Base-by-base conservation (phyloP, 30 jellyfish, hydroid and myxozoan species). In the Hydractinia symbiolongicarpus region DNA sequence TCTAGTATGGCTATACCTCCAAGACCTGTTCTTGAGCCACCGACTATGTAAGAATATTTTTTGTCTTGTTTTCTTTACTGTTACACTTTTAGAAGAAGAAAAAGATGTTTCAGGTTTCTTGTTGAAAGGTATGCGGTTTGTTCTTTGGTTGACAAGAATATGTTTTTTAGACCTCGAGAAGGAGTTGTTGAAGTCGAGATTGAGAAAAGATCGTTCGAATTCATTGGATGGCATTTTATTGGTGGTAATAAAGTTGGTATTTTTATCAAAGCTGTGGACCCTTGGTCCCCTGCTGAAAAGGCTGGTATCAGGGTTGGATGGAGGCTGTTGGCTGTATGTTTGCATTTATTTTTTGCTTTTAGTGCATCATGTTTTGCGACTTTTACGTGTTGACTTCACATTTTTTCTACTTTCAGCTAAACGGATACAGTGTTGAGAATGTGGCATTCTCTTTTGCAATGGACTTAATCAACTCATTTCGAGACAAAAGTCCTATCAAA, bases 221-320 rank as follows among this genome's bases (percentile, higher is more conserved):
- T 71, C 58, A 19, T 71, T 60, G 80, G 80, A 6, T 71, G 80
- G 80, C 15, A 55, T 7, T 20, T 71, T 3, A 53, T 10, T 7
- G 80, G 80, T 8, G 80, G 80, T 6, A 71, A 71, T 20, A 71
- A 20, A 20, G 66, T 20, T 8, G 80, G 80, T 20, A 71, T 71
- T 71, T 71, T 71, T 71, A 60, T 71, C 40, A 30, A 71, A 20
- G 15, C 56, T 20, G 80, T 71, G 40, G 54, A 11, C 9, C 40
- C 40, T 1, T n/a, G 51, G 40, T 7, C 61, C 10, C 17, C 80
- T 7, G 80, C 66, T 20, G 56, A 71, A 8, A 53, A 71, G 17
- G 56, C 80, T 50, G 61, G 61, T 30, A 20, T 71, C 15, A 30
- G 5, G 51, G 80, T n/a, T n/a, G 80, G 80, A 55, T 71, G 80